Percentiles rank a stretch among this genome's conserved stretches.
These are phyloP conservation scores for Otus sunia DNA, from an alignment of 2,113 vertebrate species.

Conservation along the genomic window DNA sequence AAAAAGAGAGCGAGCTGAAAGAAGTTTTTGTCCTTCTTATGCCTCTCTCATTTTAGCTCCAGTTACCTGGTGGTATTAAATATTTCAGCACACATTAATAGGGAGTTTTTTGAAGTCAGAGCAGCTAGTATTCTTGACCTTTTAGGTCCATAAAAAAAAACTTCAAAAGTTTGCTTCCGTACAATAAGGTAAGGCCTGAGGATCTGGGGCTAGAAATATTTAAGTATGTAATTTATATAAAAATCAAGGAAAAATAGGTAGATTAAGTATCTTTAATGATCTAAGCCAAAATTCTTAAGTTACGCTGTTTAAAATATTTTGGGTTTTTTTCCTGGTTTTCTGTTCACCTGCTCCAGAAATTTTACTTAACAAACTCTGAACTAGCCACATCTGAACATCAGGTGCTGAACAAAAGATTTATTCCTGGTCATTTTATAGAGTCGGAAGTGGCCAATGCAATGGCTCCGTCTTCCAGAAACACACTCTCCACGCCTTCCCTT, in stretches of 20 bases:
- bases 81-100: slow-evolving; percentile 34
- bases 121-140: not conserved
- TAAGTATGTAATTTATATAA: not conserved
- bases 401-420: not conserved
- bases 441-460: not conserved
- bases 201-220: not conserved
- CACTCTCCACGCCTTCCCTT: not conserved
- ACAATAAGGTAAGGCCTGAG: not conserved
- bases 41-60: not conserved
- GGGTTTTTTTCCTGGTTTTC: not conserved
- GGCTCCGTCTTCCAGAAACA: not conserved
- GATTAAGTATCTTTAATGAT: not conserved
- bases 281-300: not conserved
- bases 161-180: slow-evolving; percentile 13
- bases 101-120: slow-evolving; percentile 1
- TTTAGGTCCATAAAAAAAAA: not conserved
- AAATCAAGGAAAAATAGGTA: slow-evolving; percentile 12
- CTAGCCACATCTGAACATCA: not conserved
- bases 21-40: slow-evolving; percentile 2
- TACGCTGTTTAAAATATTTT: not conserved
- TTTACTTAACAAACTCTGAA: not conserved
- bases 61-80: slow-evolving; percentile 15
- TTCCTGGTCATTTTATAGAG: not conserved
- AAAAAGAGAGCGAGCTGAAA: not conserved
- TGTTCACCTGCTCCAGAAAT: not conserved